A percentile compares a stretch with the other conserved stretches of the same genome.
phyloP scores from a whole-genome alignment of 2,797 vertebrate genomes.

The Myotis vivesi region DNA sequence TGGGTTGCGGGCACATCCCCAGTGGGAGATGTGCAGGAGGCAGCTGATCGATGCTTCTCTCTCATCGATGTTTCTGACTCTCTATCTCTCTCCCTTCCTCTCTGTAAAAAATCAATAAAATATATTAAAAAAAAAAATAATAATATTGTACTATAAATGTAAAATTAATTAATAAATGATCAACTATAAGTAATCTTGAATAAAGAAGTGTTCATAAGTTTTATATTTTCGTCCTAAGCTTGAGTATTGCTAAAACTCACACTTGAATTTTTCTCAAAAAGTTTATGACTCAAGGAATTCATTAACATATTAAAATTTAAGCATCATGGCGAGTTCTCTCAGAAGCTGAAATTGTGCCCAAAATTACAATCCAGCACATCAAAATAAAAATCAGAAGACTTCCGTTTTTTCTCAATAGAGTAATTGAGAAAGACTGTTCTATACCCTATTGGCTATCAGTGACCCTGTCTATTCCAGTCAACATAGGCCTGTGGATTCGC shows the following conservation, averaged over 20 bases:
- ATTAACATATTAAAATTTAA: not conserved
- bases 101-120: too few species aligned
- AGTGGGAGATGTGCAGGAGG: too few species aligned
- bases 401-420: not conserved
- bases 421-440: not conserved
- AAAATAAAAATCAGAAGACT: not conserved
- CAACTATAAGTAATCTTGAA: not conserved
- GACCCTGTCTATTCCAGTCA: rapidly evolving
- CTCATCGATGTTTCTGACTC: too few species aligned
- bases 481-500: not conserved
- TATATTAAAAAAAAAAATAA: too few species aligned
- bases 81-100: too few species aligned
- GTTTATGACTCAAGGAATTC: not conserved
- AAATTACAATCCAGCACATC: not conserved
- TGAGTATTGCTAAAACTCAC: not conserved
- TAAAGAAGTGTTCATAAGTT: not conserved
- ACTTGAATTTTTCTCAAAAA: not conserved
- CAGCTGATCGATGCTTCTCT: too few species aligned
- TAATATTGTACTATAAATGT: not conserved
- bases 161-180: not conserved
- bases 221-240: not conserved
- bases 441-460: not conserved
- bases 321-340: not conserved
- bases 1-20: too few species aligned
- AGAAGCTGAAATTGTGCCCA: not conserved